Evolutionary conservation across 2,113 vertebrate genomes (phyloP).

Genomic region (Mus pahari): DNA sequence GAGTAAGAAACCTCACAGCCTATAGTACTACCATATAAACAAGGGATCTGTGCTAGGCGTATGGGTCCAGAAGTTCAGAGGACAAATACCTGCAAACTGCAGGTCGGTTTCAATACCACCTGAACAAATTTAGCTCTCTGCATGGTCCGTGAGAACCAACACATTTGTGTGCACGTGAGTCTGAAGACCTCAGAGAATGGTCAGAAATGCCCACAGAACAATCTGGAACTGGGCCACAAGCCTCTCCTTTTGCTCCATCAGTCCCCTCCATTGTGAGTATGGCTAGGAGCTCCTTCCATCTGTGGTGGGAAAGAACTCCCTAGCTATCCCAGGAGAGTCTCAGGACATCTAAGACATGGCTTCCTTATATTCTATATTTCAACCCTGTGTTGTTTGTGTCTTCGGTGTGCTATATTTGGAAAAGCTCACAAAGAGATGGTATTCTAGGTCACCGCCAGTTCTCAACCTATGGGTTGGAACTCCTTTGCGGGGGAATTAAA

Average conservation of each 20-base stretch:
- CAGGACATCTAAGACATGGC: conserved; percentile 71
- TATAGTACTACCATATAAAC: not conserved
- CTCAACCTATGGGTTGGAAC: not conserved
- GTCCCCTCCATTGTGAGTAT: not conserved
- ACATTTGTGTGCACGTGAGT: not conserved
- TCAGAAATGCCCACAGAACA: not conserved
- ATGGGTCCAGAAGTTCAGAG: not conserved
- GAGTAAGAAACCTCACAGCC: not conserved
- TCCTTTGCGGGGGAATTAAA: not conserved
- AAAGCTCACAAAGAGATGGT: conserved; percentile 56
- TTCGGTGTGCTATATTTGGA: conserved; percentile 57
- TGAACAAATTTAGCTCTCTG: not conserved
- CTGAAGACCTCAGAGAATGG: not conserved
- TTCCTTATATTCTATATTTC: conserved; percentile 42
- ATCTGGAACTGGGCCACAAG: not conserved
- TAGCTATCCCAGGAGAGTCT: conserved; percentile 12
- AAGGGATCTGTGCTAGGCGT: not conserved
- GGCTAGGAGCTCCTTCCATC: not conserved
- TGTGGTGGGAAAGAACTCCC: not conserved
- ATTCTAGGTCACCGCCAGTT: not conserved
- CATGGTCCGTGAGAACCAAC: not conserved
- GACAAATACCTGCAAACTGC: not conserved
- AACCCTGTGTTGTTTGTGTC: conserved; percentile 9
- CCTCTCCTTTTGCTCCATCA: not conserved
- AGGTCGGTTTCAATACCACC: not conserved